Evolutionary conservation across 2,888 invertebrate species (phyloP).

Genomic region (Acrocyrtus sp.): DNA sequence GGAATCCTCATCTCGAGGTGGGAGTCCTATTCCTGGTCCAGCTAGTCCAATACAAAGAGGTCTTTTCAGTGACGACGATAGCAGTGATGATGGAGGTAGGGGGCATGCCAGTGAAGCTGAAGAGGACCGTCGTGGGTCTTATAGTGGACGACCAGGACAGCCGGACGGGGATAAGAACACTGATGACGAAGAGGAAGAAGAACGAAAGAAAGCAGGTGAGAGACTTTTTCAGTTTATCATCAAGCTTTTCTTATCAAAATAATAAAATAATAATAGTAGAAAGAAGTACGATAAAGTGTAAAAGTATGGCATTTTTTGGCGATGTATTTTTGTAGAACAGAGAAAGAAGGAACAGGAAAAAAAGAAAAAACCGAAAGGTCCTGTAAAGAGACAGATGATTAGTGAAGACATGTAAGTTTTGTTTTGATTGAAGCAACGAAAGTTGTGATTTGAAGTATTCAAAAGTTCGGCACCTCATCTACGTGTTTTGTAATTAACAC

Average conservation of each 20-base stretch:
- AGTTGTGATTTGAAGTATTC: too few species aligned
- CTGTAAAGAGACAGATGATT: conserved; percentile 50
- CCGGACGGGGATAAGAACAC: conserved; percentile 12
- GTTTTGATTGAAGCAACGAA: not conserved
- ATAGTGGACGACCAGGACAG: too few species aligned
- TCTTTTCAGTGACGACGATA: conserved; percentile 28
- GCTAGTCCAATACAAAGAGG: not conserved
- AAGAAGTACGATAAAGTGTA: not conserved
- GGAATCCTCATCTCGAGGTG: not conserved
- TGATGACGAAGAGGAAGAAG: conserved; percentile 34
- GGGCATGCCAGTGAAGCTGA: not conserved
- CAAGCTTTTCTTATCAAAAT: not conserved
- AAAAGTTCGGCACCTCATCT: too few species aligned
- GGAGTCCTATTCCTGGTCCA: not conserved
- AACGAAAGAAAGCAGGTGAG: conserved; percentile 7
- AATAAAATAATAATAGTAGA: not conserved
- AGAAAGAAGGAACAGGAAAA: conserved; percentile 40
- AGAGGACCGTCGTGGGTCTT: not conserved
- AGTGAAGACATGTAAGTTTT: conserved; percentile 59
- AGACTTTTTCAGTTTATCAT: too few species aligned
- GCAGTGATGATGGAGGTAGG: not conserved
- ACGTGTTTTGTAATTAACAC: not conserved
- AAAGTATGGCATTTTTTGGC: not conserved
- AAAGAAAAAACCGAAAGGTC: conserved; percentile 51
- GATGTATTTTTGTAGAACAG: too few species aligned